Evolutionary conservation across 2,113 vertebrate species (phyloP).

Genomic region (Dunckerocampus dactyliophorus): DNA sequence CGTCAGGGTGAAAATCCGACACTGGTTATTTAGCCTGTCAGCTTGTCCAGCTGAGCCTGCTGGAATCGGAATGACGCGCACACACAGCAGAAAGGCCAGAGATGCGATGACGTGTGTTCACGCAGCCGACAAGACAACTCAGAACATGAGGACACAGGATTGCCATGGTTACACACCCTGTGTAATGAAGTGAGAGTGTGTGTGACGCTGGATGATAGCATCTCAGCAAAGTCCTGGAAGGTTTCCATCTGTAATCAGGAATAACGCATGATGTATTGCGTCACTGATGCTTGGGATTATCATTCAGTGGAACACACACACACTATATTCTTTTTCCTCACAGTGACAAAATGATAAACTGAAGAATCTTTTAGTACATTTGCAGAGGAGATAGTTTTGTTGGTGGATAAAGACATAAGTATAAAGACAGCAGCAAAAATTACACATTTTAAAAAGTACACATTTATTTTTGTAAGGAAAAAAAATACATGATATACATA

Average conservation of each 20-base stretch:
- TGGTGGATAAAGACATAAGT: neutral
- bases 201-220: slow-evolving; percentile 29
- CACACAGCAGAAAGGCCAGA: slow-evolving; percentile 35
- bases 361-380: neutral
- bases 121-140: slow-evolving; percentile 30
- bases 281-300: slow-evolving; percentile 3
- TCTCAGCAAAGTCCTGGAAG: slow-evolving; percentile 25
- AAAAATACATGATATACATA: neutral
- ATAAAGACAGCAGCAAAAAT: neutral
- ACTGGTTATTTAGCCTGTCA: slow-evolving; percentile 21
- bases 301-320: neutral
- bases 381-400: neutral
- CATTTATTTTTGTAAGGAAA: neutral
- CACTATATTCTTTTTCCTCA: too few species aligned
- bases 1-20: slow-evolving; percentile 13
- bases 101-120: slow-evolving; percentile 42
- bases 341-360: too few species aligned
- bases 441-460: too few species aligned
- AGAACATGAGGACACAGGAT: slow-evolving; percentile 45
- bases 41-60: slow-evolving; percentile 31
- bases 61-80: slow-evolving; percentile 22
- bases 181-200: slow-evolving; percentile 55
- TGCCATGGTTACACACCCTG: slow-evolving; percentile 61
- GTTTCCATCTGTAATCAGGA: slow-evolving; percentile 19
- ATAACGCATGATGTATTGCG: neutral